Base-by-base conservation (phyloP, 92 coral and sea anemone genomes). In the Heteractis magnifica region DNA sequence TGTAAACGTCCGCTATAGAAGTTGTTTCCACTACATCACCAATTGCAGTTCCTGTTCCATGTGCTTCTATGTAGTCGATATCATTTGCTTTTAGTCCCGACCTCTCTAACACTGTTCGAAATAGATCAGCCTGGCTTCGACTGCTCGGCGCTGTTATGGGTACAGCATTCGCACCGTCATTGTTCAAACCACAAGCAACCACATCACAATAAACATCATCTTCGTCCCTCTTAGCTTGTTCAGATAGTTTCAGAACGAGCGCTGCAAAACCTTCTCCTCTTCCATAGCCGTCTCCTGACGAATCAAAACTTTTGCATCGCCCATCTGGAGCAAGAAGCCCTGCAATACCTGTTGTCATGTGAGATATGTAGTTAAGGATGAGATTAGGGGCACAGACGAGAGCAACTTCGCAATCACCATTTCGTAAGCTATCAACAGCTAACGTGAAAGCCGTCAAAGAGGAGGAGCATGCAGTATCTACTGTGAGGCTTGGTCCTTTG, bases 251-350 rank as follows among this genome's bases (percentile, higher is more conserved):
- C 44, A 34, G 44, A 34, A 34, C 44, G 44, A 34, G 3, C 44
- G 3, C 44, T 34, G 44, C 44, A 34, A 34, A 34, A 34, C 44
- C 44, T 34, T 34, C 44, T 34, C 44, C 44, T 34, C 44, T 34
- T 34, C 44, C 44, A 34, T 34, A 34, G 44, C 44, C 44, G 44
- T 34, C 44, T 34, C 44, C 44, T 34, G 44, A 34, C 44, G 44
- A 34, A 34, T 34, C 44, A 34, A 34, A 34, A 34, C 44, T 34
- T 34, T 34, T 34, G 1, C 44, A 34, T 34, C 44, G 44, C 11
- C 98, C 98, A 49, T 94, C 98, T 10, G 91, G 93, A 10, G 98
- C 95, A 16, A 94, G 88, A 18, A 94, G 88, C 4, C 98, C 98
- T 19, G 92, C 94, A 51, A 92, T 83, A 68, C 98, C 84, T 49